Conservation (phyloP, 2,113 vertebrate genomes). For the Prolemur simus region DNA sequence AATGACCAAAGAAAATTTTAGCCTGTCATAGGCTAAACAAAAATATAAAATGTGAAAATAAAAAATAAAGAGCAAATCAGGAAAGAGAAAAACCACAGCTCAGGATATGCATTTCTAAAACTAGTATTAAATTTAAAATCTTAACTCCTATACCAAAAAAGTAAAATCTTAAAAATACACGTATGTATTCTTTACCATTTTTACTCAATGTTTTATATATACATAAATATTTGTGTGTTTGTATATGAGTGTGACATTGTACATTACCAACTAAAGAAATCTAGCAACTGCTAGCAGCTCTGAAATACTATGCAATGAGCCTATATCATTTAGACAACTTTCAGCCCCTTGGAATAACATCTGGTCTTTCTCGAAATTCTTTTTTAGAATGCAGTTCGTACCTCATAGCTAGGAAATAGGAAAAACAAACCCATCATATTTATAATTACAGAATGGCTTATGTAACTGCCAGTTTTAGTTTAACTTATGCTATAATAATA, state of each 20-base stretch:
- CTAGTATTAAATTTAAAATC: constrained; percentile 45
- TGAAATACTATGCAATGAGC: constrained; percentile 31
- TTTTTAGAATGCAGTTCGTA: constrained; percentile 10
- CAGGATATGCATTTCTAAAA: constrained; percentile 24
- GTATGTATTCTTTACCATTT: constrained; percentile 32
- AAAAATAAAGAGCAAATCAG: constrained; percentile 49
- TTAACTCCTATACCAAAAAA: constrained; percentile 67
- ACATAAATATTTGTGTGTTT: neutral
- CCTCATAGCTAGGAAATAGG: constrained; percentile 31
- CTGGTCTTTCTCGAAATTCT: constrained; percentile 40
- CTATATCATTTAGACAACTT: constrained; percentile 45
- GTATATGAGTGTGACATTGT: neutral
- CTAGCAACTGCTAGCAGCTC: constrained; percentile 26
- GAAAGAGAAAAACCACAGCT: constrained; percentile 59
- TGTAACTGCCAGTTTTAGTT: constrained; percentile 19
- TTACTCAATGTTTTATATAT: constrained; percentile 48
- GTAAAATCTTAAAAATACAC: constrained; percentile 35
- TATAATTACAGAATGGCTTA: constrained; percentile 4
- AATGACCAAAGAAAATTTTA: constrained; percentile 53
- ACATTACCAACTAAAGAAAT: constrained; percentile 55
- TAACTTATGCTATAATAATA: constrained; percentile 47
- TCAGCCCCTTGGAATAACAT: constrained; percentile 25
- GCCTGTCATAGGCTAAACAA: constrained; percentile 40
- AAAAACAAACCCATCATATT: constrained; percentile 39
- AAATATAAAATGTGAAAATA: constrained; percentile 31